Conservation (phyloP, 2,797 vertebrate genomes). For the Acanthurus leucopareius region DNA sequence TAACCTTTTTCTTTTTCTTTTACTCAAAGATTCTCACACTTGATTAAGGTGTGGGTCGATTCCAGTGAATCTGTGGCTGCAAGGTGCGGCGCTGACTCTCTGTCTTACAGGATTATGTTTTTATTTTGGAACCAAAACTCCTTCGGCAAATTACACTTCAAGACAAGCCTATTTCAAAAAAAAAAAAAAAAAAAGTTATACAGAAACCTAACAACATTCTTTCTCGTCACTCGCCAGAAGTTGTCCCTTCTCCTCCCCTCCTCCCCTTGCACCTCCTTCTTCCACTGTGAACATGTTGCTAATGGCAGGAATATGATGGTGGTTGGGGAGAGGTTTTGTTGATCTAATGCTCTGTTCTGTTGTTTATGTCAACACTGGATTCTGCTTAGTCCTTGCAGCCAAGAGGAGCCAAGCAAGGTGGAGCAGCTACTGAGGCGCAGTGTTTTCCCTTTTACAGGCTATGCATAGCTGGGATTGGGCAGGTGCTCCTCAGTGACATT, state of each 20-base stretch:
- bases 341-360: slow-evolving; percentile 50
- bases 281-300: background rate
- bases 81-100: background rate
- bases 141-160: background rate
- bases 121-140: no score
- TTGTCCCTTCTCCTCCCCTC: fast-evolving
- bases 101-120: background rate
- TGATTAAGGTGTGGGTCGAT: background rate
- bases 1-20: no score
- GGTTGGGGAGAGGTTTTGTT: slow-evolving; percentile 38
- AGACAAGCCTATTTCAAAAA: background rate
- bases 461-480: slow-evolving; percentile 32
- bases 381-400: slow-evolving; percentile 44
- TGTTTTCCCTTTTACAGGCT: slow-evolving; percentile 17
- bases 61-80: background rate
- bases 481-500: slow-evolving; percentile 18
- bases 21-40: no score
- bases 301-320: background rate
- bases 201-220: background rate
- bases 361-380: slow-evolving; percentile 39
- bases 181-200: background rate
- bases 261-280: background rate
- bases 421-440: slow-evolving; percentile 27
- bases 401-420: slow-evolving; percentile 29
- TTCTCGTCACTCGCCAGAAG: background rate